Conservation (phyloP, 2,888 invertebrate genomes). For the Spodoptera exigua region DNA sequence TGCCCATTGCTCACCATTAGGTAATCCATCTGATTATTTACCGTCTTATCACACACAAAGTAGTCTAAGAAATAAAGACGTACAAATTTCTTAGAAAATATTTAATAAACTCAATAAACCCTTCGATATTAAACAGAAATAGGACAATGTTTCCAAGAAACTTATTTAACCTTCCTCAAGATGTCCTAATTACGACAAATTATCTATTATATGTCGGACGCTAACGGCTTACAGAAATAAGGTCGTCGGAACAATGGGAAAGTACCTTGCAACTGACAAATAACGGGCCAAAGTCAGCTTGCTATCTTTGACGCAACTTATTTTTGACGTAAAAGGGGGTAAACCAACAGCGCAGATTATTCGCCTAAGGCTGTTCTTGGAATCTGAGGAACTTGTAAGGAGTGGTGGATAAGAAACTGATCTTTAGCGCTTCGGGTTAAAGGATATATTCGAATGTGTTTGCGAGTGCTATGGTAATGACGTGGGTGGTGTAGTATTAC, state of each 20-base stretch:
- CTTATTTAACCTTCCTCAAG: conserved; percentile 28
- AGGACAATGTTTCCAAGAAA: conserved; percentile 33
- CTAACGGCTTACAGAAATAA: conserved; percentile 27
- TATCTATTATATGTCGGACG: conserved; percentile 36
- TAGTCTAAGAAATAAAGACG: too few relatives aligned
- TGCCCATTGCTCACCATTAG: too few relatives aligned
- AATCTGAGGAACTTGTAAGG: conserved; percentile 27
- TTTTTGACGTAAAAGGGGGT: conserved; percentile 62
- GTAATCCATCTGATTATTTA: too few relatives aligned
- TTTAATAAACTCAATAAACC: conserved; percentile 17
- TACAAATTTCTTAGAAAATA: conserved; percentile 5
- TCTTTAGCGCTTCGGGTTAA: conserved; percentile 21
- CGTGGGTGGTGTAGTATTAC: conserved; percentile 31
- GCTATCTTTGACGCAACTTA: conserved; percentile 55
- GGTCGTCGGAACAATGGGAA: conserved; percentile 45
- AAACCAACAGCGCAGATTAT: conserved; percentile 68
- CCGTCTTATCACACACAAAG: too few relatives aligned
- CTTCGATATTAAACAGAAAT: conserved; percentile 12
- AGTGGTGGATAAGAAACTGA: conserved; percentile 23
- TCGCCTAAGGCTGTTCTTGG: conserved; percentile 58
- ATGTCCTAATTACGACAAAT: conserved; percentile 46
- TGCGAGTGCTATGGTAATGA: conserved; percentile 22
- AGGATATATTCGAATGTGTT: conserved; percentile 26
- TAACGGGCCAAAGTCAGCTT: conserved; percentile 41
- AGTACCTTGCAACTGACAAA: conserved; percentile 56